phyloP scores from a whole-genome alignment of 2,888 invertebrate genomes.

The Chalcosyrphus nemorum region DNA sequence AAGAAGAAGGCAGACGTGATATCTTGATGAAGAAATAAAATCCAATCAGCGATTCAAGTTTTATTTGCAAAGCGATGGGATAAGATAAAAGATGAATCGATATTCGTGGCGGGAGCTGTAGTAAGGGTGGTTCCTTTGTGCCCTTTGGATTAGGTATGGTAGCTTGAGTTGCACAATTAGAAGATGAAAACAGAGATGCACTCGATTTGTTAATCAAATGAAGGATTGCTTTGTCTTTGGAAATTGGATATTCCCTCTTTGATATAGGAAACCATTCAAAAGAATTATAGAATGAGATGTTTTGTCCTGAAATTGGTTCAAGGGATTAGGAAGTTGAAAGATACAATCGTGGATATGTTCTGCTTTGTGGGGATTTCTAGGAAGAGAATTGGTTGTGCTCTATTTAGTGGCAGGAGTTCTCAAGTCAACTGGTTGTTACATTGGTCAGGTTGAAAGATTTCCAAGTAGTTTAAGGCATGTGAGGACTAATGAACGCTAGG shows the following conservation, averaged over 20 bases:
- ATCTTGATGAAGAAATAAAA: constrained; percentile 52
- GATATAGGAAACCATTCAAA: not conserved
- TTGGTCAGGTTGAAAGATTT: no score
- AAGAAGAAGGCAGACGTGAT: constrained; percentile 15
- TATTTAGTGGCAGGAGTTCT: no score
- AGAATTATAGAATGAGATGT: no score
- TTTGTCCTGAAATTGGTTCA: no score
- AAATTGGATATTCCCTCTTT: not conserved
- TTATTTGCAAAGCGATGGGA: constrained; percentile 25
- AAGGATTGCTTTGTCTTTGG: not conserved
- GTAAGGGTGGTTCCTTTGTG: constrained; percentile 21
- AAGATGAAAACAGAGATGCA: not conserved
- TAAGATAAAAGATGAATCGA: constrained; percentile 37
- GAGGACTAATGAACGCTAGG: no score
- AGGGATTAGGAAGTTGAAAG: no score
- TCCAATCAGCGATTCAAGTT: constrained; percentile 58
- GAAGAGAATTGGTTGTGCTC: no score
- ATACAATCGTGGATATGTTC: no score
- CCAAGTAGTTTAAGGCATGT: no score
- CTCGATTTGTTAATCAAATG: not conserved
- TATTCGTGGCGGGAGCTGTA: constrained; percentile 12
- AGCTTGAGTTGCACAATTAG: constrained; percentile 11
- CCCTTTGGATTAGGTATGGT: constrained; percentile 22
- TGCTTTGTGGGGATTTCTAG: no score
- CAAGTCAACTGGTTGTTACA: no score